Conservation (phyloP, 2,797 vertebrate species). For the Sphaeramia orbicularis region DNA sequence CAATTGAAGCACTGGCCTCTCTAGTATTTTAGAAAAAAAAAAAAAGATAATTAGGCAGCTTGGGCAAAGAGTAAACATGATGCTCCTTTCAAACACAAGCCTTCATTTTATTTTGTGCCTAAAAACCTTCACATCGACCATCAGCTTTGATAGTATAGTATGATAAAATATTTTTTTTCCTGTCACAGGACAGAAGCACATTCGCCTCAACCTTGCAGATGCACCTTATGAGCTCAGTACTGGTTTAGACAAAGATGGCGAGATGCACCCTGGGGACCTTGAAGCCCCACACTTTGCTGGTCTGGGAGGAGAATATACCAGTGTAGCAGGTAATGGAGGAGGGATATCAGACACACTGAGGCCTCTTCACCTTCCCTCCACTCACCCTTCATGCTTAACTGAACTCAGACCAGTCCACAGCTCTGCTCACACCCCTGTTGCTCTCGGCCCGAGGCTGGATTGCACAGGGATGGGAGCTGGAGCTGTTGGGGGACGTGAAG, state of each 20-base stretch:
- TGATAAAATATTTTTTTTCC: constrained; percentile 74
- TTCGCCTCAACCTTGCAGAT: constrained; percentile 90
- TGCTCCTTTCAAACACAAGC: no score
- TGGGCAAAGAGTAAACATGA: no score
- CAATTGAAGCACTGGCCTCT: no score
- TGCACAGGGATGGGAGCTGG: constrained; percentile 89
- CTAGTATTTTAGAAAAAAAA: no score
- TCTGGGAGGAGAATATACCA: constrained; percentile 80
- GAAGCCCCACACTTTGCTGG: constrained; percentile 83
- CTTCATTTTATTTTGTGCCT: not conserved
- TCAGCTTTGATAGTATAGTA: not conserved
- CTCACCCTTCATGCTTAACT: constrained; percentile 90
- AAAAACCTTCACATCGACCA: not conserved
- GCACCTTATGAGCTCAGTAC: constrained; percentile 91
- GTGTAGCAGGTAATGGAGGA: constrained; percentile 70
- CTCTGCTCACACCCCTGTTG: constrained; percentile 89
- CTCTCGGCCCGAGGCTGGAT: constrained; percentile 89
- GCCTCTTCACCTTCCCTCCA: constrained; percentile 87
- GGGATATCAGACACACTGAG: constrained; percentile 68
- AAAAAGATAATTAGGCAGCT: no score
- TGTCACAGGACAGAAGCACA: constrained; percentile 92
- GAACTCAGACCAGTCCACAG: constrained; percentile 92
- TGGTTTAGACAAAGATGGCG: constrained; percentile 93
- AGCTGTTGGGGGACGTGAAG: constrained; percentile 81
- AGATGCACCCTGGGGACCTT: constrained; percentile 87